phyloP scores from a whole-genome alignment of 2,113 vertebrate genomes.

The Aviceda subcristata region DNA sequence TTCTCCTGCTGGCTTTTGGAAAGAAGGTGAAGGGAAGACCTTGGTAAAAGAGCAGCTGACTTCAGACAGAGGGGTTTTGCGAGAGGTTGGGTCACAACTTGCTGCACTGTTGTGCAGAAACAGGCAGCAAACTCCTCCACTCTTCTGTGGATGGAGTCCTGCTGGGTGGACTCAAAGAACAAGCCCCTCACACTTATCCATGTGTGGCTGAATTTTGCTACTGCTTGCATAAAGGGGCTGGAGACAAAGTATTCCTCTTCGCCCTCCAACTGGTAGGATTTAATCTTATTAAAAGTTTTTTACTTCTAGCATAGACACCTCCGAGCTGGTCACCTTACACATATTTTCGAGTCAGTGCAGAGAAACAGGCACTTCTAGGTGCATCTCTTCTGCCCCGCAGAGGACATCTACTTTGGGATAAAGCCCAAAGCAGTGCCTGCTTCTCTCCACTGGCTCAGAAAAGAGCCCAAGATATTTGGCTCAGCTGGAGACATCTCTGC shows the following conservation, averaged over 20 bases:
- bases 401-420: not conserved
- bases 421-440: not conserved
- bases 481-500: not conserved
- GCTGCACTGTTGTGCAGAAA: not conserved
- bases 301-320: not conserved
- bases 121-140: not conserved
- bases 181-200: rapidly evolving
- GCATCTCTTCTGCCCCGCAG: not conserved
- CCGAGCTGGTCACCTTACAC: not conserved
- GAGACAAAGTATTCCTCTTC: not conserved
- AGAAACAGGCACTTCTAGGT: not conserved
- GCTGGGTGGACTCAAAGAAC: not conserved
- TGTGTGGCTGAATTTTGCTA: not conserved
- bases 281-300: not conserved
- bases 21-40: not conserved
- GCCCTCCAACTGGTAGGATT: not conserved
- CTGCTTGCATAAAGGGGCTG: not conserved
- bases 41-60: not conserved
- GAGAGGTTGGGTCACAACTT: not conserved
- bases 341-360: not conserved
- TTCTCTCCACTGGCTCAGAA: not conserved
- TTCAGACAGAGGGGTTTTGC: not conserved
- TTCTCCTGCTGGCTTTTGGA: not conserved
- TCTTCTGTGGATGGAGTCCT: not conserved
- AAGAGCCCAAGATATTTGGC: not conserved